These are phyloP conservation scores for Eciton burchellii DNA, from an alignment of 1,140 invertebrate genomes.

Conservation along the genomic window DNA sequence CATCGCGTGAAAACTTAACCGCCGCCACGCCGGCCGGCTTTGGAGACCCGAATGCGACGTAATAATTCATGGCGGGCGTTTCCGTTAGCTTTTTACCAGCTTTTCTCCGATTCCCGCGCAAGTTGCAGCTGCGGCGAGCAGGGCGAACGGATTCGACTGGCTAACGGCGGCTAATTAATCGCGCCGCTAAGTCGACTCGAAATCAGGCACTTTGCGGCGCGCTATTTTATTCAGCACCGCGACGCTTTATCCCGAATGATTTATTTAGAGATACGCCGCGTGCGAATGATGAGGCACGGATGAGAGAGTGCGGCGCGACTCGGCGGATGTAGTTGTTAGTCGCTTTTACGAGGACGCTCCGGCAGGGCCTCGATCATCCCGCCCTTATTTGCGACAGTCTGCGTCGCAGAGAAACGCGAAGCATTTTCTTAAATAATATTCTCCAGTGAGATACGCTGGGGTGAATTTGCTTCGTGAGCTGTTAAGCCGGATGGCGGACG, in stretches of 20 bases:
- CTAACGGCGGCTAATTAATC: slow-evolving; percentile 78
- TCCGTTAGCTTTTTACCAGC: neutral
- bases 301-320: slow-evolving; percentile 8
- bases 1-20: slow-evolving; percentile 67
- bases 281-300: slow-evolving; percentile 18
- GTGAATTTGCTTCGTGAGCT: slow-evolving; percentile 7
- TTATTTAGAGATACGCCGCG: slow-evolving; percentile 69
- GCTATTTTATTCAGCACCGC: slow-evolving; percentile 74
- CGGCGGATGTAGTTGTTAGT: slow-evolving; percentile 37
- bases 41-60: slow-evolving; percentile 42
- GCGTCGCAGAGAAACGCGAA: neutral
- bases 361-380: neutral
- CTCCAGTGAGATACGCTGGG: neutral
- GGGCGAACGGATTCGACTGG: slow-evolving; percentile 36
- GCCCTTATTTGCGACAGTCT: slow-evolving; percentile 3
- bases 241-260: slow-evolving; percentile 69
- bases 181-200: slow-evolving; percentile 72
- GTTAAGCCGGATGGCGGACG: neutral
- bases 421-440: slow-evolving; percentile 1
- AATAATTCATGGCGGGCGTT: slow-evolving; percentile 66
- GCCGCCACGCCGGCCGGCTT: neutral
- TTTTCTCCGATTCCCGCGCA: slow-evolving; percentile 59
- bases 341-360: slow-evolving; percentile 34
- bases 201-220: slow-evolving; percentile 64
- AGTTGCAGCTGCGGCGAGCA: slow-evolving; percentile 22